These are phyloP conservation scores for Saccopteryx leptura DNA, from an alignment of 2,113 vertebrate genomes.

Conservation along the genomic window DNA sequence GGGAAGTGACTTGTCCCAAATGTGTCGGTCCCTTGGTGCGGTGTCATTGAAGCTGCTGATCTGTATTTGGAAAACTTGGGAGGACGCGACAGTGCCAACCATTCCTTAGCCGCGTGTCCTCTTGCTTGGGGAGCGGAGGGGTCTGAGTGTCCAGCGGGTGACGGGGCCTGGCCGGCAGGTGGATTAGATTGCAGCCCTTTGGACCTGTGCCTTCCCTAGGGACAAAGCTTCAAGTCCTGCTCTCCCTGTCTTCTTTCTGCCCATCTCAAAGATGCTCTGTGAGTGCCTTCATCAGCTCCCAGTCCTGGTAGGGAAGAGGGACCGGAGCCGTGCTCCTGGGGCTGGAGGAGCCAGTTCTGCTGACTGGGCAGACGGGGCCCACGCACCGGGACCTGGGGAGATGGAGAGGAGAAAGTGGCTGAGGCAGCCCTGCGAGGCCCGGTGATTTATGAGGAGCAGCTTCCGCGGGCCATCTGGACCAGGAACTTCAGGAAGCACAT, in stretches of 20 bases:
- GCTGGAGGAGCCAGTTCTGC: slow-evolving; percentile 71
- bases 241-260: not conserved
- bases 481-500: slow-evolving; percentile 82
- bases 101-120: not conserved
- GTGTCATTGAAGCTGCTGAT: not conserved
- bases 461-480: slow-evolving; percentile 84
- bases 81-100: not conserved
- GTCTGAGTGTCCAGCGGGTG: not conserved
- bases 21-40: not conserved
- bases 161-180: not conserved
- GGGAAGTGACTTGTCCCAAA: not conserved
- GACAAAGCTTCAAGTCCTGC: not conserved
- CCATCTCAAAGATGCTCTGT: not conserved
- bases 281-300: not conserved
- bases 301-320: not conserved
- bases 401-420: slow-evolving; percentile 83
- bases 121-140: not conserved
- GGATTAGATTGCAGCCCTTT: not conserved
- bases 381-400: slow-evolving; percentile 76
- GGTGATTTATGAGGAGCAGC: slow-evolving; percentile 85
- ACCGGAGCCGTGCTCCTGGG: not conserved
- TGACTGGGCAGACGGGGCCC: slow-evolving; percentile 81
- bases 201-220: not conserved
- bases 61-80: not conserved
- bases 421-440: slow-evolving; percentile 76